phyloP scores from a whole-genome alignment of 2,113 vertebrate genomes.

The Spea bombifrons region DNA sequence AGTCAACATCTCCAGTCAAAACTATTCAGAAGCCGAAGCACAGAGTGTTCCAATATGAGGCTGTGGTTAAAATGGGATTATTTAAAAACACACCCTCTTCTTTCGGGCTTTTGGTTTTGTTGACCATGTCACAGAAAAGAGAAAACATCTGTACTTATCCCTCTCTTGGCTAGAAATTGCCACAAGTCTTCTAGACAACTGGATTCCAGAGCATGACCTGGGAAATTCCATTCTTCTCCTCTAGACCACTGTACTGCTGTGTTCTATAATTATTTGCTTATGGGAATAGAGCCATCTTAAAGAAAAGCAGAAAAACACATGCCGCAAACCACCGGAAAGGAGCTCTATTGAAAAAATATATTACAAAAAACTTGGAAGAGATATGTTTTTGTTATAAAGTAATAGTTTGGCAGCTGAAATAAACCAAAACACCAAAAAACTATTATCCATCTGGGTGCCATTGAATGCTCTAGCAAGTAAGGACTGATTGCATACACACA shows the following conservation, averaged over 20 bases:
- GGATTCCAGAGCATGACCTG: slow-evolving; percentile 44
- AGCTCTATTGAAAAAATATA: neutral
- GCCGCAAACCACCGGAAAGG: slow-evolving; percentile 36
- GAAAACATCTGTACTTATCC: slow-evolving; percentile 49
- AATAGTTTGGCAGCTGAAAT: slow-evolving; percentile 37
- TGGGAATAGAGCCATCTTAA: slow-evolving; percentile 34
- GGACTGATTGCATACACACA: too few relatives aligned
- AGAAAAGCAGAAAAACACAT: slow-evolving; percentile 16
- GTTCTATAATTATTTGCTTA: slow-evolving; percentile 22
- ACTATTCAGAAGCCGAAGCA: neutral
- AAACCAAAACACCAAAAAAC: slow-evolving; percentile 5
- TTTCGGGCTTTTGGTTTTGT: rapidly evolving
- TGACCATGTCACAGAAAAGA: slow-evolving; percentile 47
- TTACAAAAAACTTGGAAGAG: neutral
- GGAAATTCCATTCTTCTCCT: slow-evolving; percentile 50
- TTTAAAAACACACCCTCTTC: neutral
- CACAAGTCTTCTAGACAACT: slow-evolving; percentile 18
- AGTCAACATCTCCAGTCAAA: neutral
- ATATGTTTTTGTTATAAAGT: neutral
- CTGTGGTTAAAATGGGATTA: neutral
- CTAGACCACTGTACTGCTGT: slow-evolving; percentile 4
- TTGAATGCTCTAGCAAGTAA: too few relatives aligned
- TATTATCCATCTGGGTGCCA: too few relatives aligned
- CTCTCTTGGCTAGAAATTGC: slow-evolving; percentile 33
- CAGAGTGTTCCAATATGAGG: neutral